Percentiles rank a stretch among this genome's conserved stretches.
These are phyloP conservation scores for Halictus rubicundus DNA, from an alignment of 1,140 invertebrate species.

Conservation along the genomic window DNA sequence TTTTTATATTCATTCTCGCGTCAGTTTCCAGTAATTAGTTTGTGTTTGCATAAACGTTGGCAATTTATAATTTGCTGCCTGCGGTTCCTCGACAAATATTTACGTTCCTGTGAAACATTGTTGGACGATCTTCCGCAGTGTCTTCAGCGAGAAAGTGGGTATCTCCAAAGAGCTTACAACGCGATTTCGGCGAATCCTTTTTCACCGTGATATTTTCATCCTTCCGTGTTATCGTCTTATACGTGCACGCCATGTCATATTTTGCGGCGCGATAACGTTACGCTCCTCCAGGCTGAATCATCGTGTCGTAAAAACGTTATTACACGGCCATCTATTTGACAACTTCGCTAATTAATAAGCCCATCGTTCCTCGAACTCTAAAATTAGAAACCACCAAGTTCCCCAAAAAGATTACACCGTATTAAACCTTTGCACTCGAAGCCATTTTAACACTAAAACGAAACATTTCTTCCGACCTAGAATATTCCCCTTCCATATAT, in stretches of 20 bases:
- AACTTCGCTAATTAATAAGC: not conserved
- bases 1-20: too few relatives aligned
- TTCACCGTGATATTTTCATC: conserved; percentile 25
- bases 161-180: conserved; percentile 47
- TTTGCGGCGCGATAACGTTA: not conserved
- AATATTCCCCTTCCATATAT: too few relatives aligned
- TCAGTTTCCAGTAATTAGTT: too few relatives aligned
- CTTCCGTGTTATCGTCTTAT: conserved; percentile 28
- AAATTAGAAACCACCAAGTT: not conserved
- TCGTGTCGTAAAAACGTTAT: not conserved
- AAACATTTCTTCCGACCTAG: too few relatives aligned
- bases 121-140: conserved; percentile 23
- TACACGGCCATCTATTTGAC: too few relatives aligned
- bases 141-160: conserved; percentile 23
- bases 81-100: conserved; percentile 16
- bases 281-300: not conserved
- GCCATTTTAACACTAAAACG: too few relatives aligned
- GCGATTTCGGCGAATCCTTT: conserved; percentile 40
- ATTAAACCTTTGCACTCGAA: too few relatives aligned
- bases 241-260: conserved; percentile 12
- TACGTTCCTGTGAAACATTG: conserved; percentile 29
- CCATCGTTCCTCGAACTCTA: not conserved
- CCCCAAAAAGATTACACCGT: not conserved
- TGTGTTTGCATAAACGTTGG: not conserved
- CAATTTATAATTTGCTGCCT: not conserved